Evolutionary conservation across 2,888 invertebrate genomes (phyloP).

Genomic region (Hypolimnas misippus): DNA sequence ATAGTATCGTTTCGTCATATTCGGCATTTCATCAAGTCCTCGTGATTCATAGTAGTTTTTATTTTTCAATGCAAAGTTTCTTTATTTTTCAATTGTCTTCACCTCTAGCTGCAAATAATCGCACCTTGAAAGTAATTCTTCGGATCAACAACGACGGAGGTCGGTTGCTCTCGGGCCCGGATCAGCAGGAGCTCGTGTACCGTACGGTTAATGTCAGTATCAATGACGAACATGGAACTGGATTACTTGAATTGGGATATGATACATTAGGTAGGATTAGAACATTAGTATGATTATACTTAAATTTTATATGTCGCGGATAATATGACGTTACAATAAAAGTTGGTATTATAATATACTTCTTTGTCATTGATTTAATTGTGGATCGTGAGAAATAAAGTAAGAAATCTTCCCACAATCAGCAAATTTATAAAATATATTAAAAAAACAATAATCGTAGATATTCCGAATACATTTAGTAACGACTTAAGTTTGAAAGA

Average conservation of each 20-base stretch:
- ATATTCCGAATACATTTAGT: too few relatives aligned
- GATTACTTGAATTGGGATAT: slow-evolving; percentile 66
- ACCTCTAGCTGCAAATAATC: slow-evolving; percentile 56
- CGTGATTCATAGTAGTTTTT: background rate
- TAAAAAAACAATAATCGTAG: too few relatives aligned
- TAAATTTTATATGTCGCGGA: background rate
- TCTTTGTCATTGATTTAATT: too few relatives aligned
- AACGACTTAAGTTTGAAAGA: too few relatives aligned
- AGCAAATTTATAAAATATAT: too few relatives aligned
- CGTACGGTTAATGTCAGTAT: slow-evolving; percentile 58
- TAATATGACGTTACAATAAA: too few relatives aligned
- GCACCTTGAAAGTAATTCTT: slow-evolving; percentile 57
- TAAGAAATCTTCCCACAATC: too few relatives aligned
- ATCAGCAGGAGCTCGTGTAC: slow-evolving; percentile 56
- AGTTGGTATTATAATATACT: too few relatives aligned
- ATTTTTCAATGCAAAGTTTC: background rate
- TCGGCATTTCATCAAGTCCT: too few relatives aligned
- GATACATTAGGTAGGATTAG: slow-evolving; percentile 52
- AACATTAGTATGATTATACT: background rate
- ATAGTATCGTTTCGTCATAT: background rate
- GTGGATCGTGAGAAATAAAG: too few relatives aligned
- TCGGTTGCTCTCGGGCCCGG: slow-evolving; percentile 56
- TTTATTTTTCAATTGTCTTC: slow-evolving; percentile 30
- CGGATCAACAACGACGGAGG: slow-evolving; percentile 58
- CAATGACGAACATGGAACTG: slow-evolving; percentile 63